Evolutionary conservation across 2,797 vertebrate species (phyloP).

Genomic region (Ceyx erithaca): DNA sequence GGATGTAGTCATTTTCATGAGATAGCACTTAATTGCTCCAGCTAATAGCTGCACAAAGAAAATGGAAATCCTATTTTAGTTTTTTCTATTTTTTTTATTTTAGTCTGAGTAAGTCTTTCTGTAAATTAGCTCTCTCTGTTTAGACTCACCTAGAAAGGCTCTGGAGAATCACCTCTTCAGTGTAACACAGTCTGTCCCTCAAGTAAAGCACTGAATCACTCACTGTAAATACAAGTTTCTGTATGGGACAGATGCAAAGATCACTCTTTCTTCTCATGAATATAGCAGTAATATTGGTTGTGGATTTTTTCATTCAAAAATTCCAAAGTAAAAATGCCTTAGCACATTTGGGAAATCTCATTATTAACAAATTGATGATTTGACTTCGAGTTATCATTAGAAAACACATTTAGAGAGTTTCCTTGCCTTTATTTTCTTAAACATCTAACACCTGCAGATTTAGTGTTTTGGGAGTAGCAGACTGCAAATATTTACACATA

Average conservation of each 20-base stretch:
- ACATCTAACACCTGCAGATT: not conserved
- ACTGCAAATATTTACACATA: not conserved
- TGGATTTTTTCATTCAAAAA: not conserved
- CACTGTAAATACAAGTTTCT: not conserved
- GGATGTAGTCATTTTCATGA: not conserved
- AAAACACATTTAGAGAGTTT: not conserved
- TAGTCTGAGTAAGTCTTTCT: not conserved
- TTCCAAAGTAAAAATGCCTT: not conserved
- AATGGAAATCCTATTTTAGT: not conserved
- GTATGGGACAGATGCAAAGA: not conserved
- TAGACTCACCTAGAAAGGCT: not conserved
- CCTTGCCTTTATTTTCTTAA: not conserved
- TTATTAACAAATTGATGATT: not conserved
- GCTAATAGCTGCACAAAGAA: not conserved
- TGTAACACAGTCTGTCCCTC: not conserved
- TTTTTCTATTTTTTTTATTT: not conserved
- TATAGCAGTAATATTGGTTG: not conserved
- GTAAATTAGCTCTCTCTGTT: not conserved
- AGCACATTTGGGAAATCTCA: not conserved
- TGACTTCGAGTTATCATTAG: not conserved
- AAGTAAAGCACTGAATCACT: not conserved
- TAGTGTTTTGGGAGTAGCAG: rapidly evolving
- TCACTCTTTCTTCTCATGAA: not conserved
- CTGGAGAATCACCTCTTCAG: not conserved
- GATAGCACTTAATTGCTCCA: not conserved